Evolutionary conservation across 2,888 invertebrate genomes (phyloP).

Genomic region (Fabriciana adippe): DNA sequence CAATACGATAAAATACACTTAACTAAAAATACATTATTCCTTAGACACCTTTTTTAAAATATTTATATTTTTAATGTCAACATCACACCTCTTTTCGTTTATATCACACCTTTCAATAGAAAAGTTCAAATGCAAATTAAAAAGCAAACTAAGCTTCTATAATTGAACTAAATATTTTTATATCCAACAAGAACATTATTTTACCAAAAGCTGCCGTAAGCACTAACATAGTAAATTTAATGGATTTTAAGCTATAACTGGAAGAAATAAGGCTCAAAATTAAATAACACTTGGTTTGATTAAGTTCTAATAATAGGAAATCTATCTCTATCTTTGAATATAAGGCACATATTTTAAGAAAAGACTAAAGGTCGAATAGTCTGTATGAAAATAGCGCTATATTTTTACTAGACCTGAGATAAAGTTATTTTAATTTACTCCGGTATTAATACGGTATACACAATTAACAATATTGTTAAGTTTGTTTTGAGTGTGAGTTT

Average conservation of each 20-base stretch:
- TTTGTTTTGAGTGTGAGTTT: no score
- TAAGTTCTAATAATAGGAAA: constrained; percentile 5
- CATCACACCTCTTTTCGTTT: not conserved
- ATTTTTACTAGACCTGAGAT: not conserved
- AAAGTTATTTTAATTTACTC: not conserved
- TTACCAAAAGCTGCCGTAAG: constrained; percentile 3
- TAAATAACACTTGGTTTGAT: not conserved
- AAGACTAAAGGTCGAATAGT: constrained; percentile 4
- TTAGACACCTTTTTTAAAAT: no score
- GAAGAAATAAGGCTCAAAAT: not conserved
- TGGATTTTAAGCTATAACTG: not conserved
- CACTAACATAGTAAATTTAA: not conserved
- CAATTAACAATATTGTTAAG: no score
- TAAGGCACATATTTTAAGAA: constrained; percentile 4
- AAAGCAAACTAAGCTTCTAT: constrained; percentile 5
- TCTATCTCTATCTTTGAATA: constrained; percentile 5
- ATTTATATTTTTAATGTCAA: no score
- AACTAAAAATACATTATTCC: no score
- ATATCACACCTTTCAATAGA: not conserved
- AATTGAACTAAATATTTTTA: constrained; percentile 4
- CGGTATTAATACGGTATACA: no score
- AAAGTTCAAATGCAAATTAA: constrained; percentile 1
- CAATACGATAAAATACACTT: no score
- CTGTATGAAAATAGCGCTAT: not conserved
- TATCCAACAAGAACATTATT: not conserved